Evolutionary conservation across 2,113 vertebrate species (phyloP).

Genomic region (Mormyrus iriodes): DNA sequence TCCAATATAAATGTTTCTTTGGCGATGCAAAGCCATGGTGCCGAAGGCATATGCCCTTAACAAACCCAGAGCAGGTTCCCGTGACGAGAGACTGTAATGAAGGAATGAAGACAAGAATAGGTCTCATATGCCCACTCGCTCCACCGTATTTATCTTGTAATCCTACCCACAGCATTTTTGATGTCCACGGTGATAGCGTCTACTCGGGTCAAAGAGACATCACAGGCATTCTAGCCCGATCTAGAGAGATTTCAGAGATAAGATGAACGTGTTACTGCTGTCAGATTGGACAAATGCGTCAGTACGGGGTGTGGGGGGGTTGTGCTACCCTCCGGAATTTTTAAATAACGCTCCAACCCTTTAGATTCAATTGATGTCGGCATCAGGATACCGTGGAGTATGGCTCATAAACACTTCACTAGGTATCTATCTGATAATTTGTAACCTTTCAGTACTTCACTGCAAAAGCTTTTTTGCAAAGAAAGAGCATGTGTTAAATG

Average conservation of each 20-base stretch:
- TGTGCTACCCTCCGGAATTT: not conserved
- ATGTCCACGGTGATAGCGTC: conserved; percentile 10
- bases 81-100: conserved; percentile 6
- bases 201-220: conserved; percentile 4
- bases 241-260: not conserved
- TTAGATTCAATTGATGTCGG: not conserved
- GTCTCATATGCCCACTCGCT: conserved; percentile 27
- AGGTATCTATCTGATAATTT: not conserved
- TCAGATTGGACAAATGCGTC: not conserved
- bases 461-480: not conserved
- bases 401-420: not conserved
- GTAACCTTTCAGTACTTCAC: not conserved
- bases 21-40: not conserved
- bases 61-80: conserved; percentile 12
- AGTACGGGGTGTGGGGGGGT: not conserved
- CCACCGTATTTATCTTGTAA: conserved; percentile 37
- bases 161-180: conserved; percentile 32
- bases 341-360: not conserved
- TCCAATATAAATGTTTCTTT: conserved; percentile 27
- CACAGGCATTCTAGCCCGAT: not conserved
- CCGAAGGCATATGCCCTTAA: conserved; percentile 13
- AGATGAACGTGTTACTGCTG: not conserved
- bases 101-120: conserved; percentile 10
- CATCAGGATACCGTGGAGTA: not conserved
- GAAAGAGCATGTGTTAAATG: not conserved